Evolutionary conservation across 2,888 invertebrate genomes (phyloP).

Genomic region (Dinocampus coccinellae): DNA sequence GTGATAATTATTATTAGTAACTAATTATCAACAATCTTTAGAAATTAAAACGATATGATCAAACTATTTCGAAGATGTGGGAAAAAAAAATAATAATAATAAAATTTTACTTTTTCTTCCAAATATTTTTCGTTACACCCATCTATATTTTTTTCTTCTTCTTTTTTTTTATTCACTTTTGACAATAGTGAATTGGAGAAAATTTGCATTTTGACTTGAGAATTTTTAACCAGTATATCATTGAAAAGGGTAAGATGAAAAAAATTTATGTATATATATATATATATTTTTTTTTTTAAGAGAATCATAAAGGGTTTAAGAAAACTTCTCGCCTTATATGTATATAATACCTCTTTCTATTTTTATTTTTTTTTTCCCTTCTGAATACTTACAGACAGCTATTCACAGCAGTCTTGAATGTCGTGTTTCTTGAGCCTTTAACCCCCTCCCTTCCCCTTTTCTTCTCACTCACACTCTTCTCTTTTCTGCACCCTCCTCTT

Average conservation of each 20-base stretch:
- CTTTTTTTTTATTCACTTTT: constrained; percentile 13
- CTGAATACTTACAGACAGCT: constrained; percentile 17
- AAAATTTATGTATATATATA: too few species aligned
- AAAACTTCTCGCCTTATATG: constrained; percentile 46
- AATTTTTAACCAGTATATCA: constrained; percentile 18
- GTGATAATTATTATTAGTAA: constrained; percentile 63
- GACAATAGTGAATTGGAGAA: background rate
- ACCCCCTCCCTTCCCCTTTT: too few species aligned
- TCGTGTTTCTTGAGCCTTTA: constrained; percentile 54
- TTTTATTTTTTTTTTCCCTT: constrained; percentile 48
- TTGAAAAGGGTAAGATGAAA: constrained; percentile 43
- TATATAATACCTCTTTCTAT: constrained; percentile 38
- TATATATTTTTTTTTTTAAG: too few species aligned
- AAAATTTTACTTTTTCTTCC: too few species aligned
- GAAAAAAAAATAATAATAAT: background rate
- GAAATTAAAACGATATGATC: background rate
- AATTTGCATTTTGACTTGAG: constrained; percentile 32
- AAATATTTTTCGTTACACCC: too few species aligned
- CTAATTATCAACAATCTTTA: constrained; percentile 62
- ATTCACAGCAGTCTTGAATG: constrained; percentile 47
- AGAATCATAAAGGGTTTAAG: background rate
- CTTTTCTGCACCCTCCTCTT: constrained; percentile 44
- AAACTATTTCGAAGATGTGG: background rate
- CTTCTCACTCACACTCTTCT: too few species aligned
- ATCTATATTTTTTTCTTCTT: background rate